These are phyloP conservation scores for Varanus komodoensis DNA, from an alignment of 2,113 vertebrate genomes.

Conservation along the genomic window DNA sequence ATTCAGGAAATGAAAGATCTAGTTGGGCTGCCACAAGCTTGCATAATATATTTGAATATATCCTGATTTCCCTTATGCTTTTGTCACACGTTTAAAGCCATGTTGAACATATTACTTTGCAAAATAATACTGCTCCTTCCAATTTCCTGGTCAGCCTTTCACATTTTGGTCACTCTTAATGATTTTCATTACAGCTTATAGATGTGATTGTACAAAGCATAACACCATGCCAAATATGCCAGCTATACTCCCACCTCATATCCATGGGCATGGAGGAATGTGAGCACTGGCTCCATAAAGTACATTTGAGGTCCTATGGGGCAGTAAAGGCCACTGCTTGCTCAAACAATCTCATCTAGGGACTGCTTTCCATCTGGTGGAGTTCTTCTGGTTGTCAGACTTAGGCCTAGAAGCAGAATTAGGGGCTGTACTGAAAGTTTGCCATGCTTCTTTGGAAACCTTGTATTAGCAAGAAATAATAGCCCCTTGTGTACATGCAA, in stretches of 20 bases:
- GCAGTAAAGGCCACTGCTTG: no score
- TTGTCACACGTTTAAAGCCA: background rate
- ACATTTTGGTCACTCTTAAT: background rate
- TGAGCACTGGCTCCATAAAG: background rate
- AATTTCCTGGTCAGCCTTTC: background rate
- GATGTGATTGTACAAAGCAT: background rate
- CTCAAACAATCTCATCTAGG: background rate
- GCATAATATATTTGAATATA: background rate
- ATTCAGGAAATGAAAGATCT: background rate
- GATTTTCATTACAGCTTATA: background rate
- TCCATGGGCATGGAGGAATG: background rate
- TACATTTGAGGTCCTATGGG: background rate
- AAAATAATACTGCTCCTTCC: background rate
- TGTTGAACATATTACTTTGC: background rate
- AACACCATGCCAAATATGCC: background rate
- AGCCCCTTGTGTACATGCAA: background rate
- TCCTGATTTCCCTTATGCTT: background rate
- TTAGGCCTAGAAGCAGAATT: background rate
- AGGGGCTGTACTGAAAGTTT: background rate
- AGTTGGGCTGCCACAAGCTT: background rate
- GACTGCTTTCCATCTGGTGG: fast-evolving
- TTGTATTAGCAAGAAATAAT: slow-evolving; percentile 47
- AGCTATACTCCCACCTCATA: background rate
- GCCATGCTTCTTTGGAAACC: fast-evolving
- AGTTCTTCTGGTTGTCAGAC: background rate